Evolutionary conservation across 2,797 vertebrate genomes (phyloP).

Genomic region (Poecile montanus): DNA sequence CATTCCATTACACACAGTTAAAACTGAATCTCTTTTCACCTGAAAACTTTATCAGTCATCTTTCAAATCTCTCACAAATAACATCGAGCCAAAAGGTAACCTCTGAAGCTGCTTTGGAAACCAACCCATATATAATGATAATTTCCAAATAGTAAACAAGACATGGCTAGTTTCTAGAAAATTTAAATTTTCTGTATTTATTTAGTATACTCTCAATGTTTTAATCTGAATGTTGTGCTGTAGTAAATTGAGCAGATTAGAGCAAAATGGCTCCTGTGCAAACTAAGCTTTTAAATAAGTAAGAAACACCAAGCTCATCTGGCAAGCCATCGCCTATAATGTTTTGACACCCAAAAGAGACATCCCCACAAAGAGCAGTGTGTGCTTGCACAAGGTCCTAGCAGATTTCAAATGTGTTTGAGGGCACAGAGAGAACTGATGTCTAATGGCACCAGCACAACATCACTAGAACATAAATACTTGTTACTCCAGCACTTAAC

Average conservation of each 20-base stretch:
- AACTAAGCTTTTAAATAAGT: neutral
- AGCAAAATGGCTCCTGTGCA: neutral
- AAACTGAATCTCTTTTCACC: neutral
- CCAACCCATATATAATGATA: neutral
- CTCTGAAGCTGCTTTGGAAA: neutral
- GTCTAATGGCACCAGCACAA: neutral
- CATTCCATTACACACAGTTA: neutral
- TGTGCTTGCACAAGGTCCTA: neutral
- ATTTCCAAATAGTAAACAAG: neutral
- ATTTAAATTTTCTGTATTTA: neutral
- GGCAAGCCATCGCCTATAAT: neutral
- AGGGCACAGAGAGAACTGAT: neutral
- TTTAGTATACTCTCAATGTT: neutral
- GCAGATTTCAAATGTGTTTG: neutral
- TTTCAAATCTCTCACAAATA: slow-evolving; percentile 15
- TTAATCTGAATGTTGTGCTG: neutral
- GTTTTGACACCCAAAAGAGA: neutral
- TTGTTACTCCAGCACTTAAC: neutral
- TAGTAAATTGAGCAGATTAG: neutral
- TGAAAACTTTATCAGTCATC: neutral
- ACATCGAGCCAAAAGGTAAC: neutral
- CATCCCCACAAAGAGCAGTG: neutral
- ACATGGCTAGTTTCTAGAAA: neutral
- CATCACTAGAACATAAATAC: neutral
- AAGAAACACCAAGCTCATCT: neutral